phyloP scores from a whole-genome alignment of 2,113 vertebrate genomes.

The Phasianus colchicus region DNA sequence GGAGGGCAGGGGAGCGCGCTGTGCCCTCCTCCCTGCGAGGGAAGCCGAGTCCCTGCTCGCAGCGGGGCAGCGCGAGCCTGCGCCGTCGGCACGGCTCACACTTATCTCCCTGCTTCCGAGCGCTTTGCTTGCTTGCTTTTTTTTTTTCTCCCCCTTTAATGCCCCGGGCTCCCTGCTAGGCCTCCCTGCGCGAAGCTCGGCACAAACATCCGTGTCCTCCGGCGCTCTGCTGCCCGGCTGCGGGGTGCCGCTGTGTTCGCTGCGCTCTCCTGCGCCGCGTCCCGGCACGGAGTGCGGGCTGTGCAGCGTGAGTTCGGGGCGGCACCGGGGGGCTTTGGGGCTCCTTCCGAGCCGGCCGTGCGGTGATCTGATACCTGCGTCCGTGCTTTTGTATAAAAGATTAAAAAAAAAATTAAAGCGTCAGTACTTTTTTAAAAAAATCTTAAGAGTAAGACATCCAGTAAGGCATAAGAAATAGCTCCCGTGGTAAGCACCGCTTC shows the following conservation, averaged over 20 bases:
- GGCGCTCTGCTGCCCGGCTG: neutral
- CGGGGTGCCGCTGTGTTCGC: neutral
- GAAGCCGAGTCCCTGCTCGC: constrained; percentile 56
- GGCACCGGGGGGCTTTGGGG: too few species aligned
- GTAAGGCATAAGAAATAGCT: neutral
- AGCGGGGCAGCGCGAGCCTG: neutral
- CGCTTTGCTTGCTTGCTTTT: rapidly evolving
- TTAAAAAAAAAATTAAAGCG: neutral
- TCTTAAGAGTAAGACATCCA: neutral
- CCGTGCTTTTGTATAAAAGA: neutral
- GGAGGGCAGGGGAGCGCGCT: neutral
- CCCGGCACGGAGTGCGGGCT: too few species aligned
- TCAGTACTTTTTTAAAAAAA: neutral
- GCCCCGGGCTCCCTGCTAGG: neutral
- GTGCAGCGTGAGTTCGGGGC: too few species aligned
- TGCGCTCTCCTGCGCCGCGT: too few species aligned
- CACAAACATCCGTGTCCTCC: neutral
- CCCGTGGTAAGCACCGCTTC: neutral
- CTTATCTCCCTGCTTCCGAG: neutral
- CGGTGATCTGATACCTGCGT: neutral
- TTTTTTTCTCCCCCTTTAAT: rapidly evolving
- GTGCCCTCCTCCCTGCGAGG: neutral
- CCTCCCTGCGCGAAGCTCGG: neutral
- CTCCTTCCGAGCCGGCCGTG: too few species aligned
- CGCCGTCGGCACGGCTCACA: neutral